phyloP scores from a whole-genome alignment of 1,140 invertebrate species.

The Drosophila mayri region DNA sequence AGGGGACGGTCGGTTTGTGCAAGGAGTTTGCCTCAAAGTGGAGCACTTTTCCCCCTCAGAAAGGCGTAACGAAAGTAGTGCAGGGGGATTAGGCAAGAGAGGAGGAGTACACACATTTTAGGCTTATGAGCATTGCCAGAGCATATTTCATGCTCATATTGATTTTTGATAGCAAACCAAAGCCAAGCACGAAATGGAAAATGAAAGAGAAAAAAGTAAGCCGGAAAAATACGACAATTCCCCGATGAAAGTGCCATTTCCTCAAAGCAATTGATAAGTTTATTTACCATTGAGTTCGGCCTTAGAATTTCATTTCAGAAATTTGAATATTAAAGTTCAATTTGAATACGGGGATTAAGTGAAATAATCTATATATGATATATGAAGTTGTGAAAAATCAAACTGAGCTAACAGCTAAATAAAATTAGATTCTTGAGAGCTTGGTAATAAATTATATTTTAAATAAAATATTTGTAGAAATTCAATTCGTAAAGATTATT shows the following conservation, averaged over 20 bases:
- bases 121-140: slow-evolving; percentile 25
- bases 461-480: background rate
- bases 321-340: background rate
- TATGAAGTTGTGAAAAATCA: background rate
- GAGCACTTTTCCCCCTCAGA: slow-evolving; percentile 35
- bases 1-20: background rate
- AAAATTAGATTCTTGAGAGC: background rate
- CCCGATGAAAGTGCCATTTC: slow-evolving; percentile 11
- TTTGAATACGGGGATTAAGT: background rate
- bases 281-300: slow-evolving; percentile 5
- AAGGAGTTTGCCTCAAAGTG: slow-evolving; percentile 37
- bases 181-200: slow-evolving; percentile 31
- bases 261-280: slow-evolving; percentile 11
- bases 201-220: slow-evolving; percentile 27
- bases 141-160: slow-evolving; percentile 49
- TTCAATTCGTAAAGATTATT: background rate
- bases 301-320: background rate
- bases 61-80: slow-evolving; percentile 35
- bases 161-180: slow-evolving; percentile 43
- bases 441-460: too few species aligned
- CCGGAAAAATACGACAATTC: slow-evolving; percentile 19
- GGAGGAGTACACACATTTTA: slow-evolving; percentile 20
- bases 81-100: slow-evolving; percentile 25
- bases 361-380: background rate
- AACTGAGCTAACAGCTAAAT: background rate